phyloP scores from a whole-genome alignment of 2,797 vertebrate genomes.

The Leptodactylus fallax region DNA sequence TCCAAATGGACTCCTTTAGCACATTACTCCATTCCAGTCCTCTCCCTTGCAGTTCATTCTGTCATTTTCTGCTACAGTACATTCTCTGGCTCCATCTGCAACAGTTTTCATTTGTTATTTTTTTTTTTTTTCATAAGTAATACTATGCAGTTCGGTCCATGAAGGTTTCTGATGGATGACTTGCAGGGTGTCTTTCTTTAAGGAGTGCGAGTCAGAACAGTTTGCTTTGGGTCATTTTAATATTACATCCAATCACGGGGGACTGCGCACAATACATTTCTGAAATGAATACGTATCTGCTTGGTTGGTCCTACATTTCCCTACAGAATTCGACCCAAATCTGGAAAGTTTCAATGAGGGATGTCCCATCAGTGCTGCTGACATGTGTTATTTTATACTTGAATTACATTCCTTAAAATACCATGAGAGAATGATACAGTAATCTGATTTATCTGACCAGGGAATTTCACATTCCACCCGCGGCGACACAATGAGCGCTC shows the following conservation, averaged over 20 bases:
- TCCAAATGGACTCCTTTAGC: too few species aligned
- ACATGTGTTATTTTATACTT: conserved; percentile 56
- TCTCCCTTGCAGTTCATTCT: background rate
- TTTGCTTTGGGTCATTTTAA: conserved; percentile 55
- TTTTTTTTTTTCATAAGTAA: too few species aligned
- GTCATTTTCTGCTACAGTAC: background rate
- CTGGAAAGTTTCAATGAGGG: conserved; percentile 38
- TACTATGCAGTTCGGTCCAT: background rate
- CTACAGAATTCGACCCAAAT: conserved; percentile 40
- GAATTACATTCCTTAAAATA: conserved; percentile 51
- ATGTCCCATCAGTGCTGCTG: conserved; percentile 33
- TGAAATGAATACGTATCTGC: conserved; percentile 50
- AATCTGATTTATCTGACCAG: conserved; percentile 52
- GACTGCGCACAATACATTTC: conserved; percentile 43
- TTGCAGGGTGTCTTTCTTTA: conserved; percentile 30
- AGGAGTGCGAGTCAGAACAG: conserved; percentile 31
- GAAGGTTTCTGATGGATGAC: conserved; percentile 25
- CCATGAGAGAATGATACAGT: conserved; percentile 35
- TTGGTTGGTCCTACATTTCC: conserved; percentile 51
- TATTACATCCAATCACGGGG: conserved; percentile 41
- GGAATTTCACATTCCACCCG: conserved; percentile 41
- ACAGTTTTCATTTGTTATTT: background rate
- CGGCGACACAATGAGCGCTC: conserved; percentile 40
- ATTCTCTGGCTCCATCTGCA: background rate
- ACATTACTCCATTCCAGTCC: too few species aligned